A percentile compares a stretch with the other conserved stretches of the same genome.
phyloP scores from a whole-genome alignment of 2,113 vertebrate species.

The Gila orcuttii region DNA sequence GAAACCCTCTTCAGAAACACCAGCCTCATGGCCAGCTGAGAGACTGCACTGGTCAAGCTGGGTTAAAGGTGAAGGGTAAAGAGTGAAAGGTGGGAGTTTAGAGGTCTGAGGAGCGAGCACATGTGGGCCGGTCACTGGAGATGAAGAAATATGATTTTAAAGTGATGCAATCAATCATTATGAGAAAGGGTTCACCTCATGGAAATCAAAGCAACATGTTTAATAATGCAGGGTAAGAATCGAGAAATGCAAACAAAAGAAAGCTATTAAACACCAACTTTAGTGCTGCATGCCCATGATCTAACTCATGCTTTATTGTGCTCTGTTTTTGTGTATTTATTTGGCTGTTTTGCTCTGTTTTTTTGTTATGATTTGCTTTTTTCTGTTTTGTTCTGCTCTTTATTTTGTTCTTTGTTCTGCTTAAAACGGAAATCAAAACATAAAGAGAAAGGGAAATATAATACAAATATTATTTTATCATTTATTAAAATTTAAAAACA shows the following conservation, averaged over 20 bases:
- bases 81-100: slow-evolving; percentile 26
- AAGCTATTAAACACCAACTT: neutral
- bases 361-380: neutral
- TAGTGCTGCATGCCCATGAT: neutral
- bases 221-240: neutral
- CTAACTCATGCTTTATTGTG: neutral
- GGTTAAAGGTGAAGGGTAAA: slow-evolving; percentile 49
- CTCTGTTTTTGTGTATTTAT: too few relatives aligned
- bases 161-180: neutral
- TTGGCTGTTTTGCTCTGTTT: neutral
- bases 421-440: neutral
- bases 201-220: neutral
- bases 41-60: neutral
- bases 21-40: slow-evolving; percentile 1
- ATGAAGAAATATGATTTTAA: neutral
- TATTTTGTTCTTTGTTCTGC: neutral
- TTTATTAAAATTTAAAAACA: neutral
- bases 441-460: too few relatives aligned
- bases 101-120: neutral
- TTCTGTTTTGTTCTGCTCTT: neutral
- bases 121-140: neutral
- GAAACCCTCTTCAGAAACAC: slow-evolving; percentile 35
- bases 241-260: neutral
- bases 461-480: neutral
- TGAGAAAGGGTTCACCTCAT: neutral